Evolutionary conservation across 30 jellyfish, hydroid and myxozoan species (phyloP).

Genomic region (Cassiopea andromeda): DNA sequence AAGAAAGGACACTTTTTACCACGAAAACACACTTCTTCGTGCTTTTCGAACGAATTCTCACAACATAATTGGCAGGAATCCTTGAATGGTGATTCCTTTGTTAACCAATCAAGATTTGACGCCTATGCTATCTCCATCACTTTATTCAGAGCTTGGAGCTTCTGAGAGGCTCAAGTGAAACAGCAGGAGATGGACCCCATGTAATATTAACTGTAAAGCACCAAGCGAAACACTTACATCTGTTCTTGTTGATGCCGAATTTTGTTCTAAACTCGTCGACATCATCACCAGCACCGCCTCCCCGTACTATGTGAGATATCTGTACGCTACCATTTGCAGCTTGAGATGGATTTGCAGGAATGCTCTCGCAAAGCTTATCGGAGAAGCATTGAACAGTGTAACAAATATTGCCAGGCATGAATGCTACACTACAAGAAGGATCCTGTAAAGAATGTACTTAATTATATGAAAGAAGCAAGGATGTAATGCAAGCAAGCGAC

Average conservation of each 20-base stretch:
- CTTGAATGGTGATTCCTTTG: no score
- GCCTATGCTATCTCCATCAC: no score
- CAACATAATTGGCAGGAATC: no score
- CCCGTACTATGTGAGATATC: constrained; percentile 92
- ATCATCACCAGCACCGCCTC: constrained; percentile 99
- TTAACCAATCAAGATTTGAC: no score
- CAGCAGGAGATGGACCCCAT: no score
- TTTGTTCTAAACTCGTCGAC: constrained; percentile 89
- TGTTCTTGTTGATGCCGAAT: constrained; percentile 88
- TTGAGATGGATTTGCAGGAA: constrained; percentile 95
- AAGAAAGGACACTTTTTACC: no score
- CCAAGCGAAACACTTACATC: constrained; percentile 78
- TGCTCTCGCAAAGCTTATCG: constrained; percentile 85
- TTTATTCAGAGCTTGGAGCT: not conserved
- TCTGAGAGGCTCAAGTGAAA: not conserved
- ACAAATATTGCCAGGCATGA: constrained; percentile 92
- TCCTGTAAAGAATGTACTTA: constrained; percentile 57
- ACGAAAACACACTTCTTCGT: no score
- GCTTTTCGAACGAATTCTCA: no score
- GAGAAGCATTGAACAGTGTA: constrained; percentile 90
- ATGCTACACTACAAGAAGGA: constrained; percentile 88
- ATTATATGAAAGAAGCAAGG: not conserved
- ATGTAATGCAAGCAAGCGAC: not conserved
- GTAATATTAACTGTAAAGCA: no score
- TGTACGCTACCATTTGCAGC: constrained; percentile 94